Percentiles rank a stretch among this genome's conserved stretches.
Conservation (phyloP, 2,888 invertebrate genomes). For the Dexiosoma caninum region DNA sequence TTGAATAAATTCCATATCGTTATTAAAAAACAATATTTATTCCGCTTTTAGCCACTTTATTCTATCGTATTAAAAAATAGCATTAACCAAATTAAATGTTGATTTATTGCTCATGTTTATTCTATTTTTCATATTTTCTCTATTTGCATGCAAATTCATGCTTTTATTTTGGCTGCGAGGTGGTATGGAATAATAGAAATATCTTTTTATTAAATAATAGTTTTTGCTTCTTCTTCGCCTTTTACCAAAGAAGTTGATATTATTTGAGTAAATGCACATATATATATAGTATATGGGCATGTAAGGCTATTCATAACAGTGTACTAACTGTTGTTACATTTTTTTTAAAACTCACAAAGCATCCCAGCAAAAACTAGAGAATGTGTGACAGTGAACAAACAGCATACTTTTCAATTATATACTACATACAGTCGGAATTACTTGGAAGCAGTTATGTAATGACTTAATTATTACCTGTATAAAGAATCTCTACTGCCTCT, state of each 20-base stretch:
- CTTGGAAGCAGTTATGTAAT: too few relatives aligned
- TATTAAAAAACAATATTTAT: background rate
- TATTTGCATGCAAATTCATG: background rate
- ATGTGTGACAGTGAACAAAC: too few relatives aligned
- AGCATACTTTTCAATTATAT: too few relatives aligned
- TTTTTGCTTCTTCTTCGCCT: too few relatives aligned
- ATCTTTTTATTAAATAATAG: background rate
- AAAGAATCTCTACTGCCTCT: too few relatives aligned
- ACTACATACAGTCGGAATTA: too few relatives aligned
- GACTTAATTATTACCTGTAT: too few relatives aligned
- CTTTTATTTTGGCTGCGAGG: background rate
- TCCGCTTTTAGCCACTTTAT: background rate
- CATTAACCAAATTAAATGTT: constrained; percentile 60
- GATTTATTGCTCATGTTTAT: constrained; percentile 49
- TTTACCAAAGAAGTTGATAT: background rate
- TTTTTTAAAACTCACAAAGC: too few relatives aligned
- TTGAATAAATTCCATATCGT: constrained; percentile 27
- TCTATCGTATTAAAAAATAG: background rate
- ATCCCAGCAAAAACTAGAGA: too few relatives aligned
- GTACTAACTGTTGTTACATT: too few relatives aligned
- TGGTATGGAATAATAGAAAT: background rate
- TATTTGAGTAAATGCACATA: background rate
- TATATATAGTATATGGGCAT: too few relatives aligned
- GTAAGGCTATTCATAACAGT: too few relatives aligned
- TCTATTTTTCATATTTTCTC: background rate